Evolutionary conservation across 2,888 invertebrate species (phyloP).

Genomic region (Eumacrocentrus americanus): DNA sequence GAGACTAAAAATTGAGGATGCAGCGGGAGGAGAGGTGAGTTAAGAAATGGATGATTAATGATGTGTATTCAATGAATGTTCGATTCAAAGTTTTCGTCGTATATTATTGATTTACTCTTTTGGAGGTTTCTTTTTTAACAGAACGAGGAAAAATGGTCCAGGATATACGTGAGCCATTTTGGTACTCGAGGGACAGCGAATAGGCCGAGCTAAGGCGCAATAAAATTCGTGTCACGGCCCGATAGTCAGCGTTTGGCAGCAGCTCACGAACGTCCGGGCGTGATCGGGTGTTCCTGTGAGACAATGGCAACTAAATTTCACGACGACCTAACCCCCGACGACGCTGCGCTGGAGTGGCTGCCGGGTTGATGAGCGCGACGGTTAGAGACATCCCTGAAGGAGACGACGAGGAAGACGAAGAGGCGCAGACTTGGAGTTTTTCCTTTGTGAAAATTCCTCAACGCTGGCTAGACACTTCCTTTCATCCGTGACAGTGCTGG

Average conservation of each 20-base stretch:
- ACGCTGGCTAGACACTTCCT: slow-evolving; percentile 58
- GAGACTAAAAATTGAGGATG: no score
- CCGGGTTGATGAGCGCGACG: slow-evolving; percentile 36
- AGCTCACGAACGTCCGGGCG: slow-evolving; percentile 40
- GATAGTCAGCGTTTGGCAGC: slow-evolving; percentile 58
- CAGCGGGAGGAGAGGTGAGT: background rate
- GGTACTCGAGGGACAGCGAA: slow-evolving; percentile 22
- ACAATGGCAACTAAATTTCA: slow-evolving; percentile 57
- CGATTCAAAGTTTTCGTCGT: slow-evolving; percentile 15
- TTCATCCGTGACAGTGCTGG: slow-evolving; percentile 50
- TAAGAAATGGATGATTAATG: no score
- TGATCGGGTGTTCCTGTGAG: slow-evolving; percentile 54
- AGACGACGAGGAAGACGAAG: slow-evolving; percentile 25
- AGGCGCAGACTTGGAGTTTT: slow-evolving; percentile 37
- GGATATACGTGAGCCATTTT: slow-evolving; percentile 28
- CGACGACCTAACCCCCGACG: slow-evolving; percentile 34
- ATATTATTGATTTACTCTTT: slow-evolving; percentile 23
- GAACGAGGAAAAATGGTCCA: slow-evolving; percentile 2
- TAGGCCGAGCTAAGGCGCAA: slow-evolving; percentile 34
- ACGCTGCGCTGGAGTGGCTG: slow-evolving; percentile 29
- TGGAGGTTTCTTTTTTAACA: slow-evolving; percentile 2
- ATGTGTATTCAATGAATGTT: background rate
- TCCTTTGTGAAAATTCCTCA: slow-evolving; percentile 54
- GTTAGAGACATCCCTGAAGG: slow-evolving; percentile 31
- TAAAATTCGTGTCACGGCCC: slow-evolving; percentile 45